A percentile compares a stretch with the other conserved stretches of the same genome.
phyloP scores from a whole-genome alignment of 2,888 invertebrate species.

The Eupithecia vulgata region DNA sequence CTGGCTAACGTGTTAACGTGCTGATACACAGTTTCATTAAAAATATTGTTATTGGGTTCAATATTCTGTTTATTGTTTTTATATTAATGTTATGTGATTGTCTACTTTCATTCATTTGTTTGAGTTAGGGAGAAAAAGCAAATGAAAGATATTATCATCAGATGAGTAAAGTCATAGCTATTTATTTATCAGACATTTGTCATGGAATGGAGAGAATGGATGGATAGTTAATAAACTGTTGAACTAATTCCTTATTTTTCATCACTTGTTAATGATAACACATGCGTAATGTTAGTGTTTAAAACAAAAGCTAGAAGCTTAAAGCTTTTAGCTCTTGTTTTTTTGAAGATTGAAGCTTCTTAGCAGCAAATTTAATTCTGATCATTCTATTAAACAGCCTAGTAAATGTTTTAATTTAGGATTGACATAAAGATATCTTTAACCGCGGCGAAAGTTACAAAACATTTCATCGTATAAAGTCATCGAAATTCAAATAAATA shows the following conservation, averaged over 20 bases:
- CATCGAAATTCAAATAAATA: not conserved
- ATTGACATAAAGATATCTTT: not conserved
- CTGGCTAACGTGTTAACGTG: slow-evolving; percentile 51
- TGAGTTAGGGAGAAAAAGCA: not conserved
- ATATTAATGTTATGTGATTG: not conserved
- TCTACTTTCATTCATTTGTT: slow-evolving; percentile 2
- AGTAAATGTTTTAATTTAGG: too few relatives aligned
- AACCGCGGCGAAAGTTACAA: not conserved
- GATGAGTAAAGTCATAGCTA: not conserved
- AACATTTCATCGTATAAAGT: too few relatives aligned
- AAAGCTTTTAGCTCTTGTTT: too few relatives aligned
- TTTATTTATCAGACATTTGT: not conserved
- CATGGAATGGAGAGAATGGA: not conserved
- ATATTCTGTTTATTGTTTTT: slow-evolving; percentile 35
- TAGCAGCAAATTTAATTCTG: not conserved
- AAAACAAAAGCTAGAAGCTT: not conserved
- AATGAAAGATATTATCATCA: not conserved
- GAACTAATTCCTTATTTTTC: not conserved
- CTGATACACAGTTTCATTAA: slow-evolving; percentile 43
- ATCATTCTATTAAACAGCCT: too few relatives aligned
- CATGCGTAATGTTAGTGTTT: not conserved
- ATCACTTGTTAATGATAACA: not conserved
- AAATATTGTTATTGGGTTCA: slow-evolving; percentile 36
- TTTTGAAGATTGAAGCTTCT: too few relatives aligned
- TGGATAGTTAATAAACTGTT: not conserved